A percentile compares a stretch with the other conserved stretches of the same genome.
These are phyloP conservation scores for Odontophorus gujanensis DNA, from an alignment of 2,113 vertebrate genomes.

Conservation along the genomic window DNA sequence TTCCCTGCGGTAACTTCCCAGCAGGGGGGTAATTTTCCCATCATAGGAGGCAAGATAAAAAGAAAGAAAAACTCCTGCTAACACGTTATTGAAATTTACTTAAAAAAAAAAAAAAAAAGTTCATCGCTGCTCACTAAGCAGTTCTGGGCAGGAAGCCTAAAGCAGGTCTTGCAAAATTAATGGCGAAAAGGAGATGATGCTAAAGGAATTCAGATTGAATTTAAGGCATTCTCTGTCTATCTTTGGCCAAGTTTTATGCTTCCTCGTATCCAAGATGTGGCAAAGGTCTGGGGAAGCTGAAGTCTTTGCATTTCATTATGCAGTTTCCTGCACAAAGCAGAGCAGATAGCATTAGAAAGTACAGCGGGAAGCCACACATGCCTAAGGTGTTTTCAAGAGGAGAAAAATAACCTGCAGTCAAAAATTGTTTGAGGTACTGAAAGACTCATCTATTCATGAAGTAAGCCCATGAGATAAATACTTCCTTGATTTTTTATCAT, in stretches of 20 bases:
- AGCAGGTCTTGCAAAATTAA: not conserved
- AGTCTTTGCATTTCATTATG: not conserved
- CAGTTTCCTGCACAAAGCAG: not conserved
- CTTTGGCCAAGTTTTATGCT: not conserved
- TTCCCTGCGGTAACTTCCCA: constrained; percentile 48
- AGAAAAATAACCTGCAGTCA: not conserved
- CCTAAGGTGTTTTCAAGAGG: not conserved
- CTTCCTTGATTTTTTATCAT: not conserved
- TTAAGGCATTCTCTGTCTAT: not conserved
- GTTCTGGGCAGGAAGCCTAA: not conserved
- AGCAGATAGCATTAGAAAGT: not conserved
- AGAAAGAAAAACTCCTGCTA: constrained; percentile 56
- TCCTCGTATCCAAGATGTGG: not conserved
- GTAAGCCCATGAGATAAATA: not conserved
- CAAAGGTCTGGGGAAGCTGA: not conserved
- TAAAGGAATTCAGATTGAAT: not conserved
- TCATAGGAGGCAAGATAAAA: constrained; percentile 56
- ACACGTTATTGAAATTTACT: constrained; percentile 24
- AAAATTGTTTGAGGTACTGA: not conserved
- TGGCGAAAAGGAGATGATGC: not conserved
- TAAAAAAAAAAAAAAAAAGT: not conserved
- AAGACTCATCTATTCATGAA: not conserved
- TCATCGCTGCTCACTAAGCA: not conserved
- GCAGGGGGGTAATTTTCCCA: constrained; percentile 43
- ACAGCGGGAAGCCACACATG: not conserved